Evolutionary conservation across 2,797 vertebrate genomes (phyloP).

Genomic region (Amblyopsis hoosieri): DNA sequence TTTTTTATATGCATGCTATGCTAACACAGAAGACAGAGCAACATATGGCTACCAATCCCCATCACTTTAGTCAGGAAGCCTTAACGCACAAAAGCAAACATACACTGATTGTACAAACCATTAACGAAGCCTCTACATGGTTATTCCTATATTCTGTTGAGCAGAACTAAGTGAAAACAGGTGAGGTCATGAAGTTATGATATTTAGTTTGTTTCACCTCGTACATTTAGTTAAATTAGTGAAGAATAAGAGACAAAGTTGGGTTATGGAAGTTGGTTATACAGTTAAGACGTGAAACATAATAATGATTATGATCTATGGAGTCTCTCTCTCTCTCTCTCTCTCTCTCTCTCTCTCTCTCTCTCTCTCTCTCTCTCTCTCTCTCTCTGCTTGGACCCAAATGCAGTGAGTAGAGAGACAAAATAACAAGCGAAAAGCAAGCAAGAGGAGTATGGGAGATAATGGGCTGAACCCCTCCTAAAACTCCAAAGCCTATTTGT

Average conservation of each 20-base stretch:
- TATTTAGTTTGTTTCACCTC: no score
- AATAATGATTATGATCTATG: constrained; percentile 1
- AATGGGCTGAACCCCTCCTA: neutral
- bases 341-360: neutral
- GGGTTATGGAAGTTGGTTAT: neutral
- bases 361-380: neutral
- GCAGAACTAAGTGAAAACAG: no score
- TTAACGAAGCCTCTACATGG: no score
- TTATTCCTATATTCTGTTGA: no score
- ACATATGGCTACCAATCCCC: neutral
- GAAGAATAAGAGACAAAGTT: no score
- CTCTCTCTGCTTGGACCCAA: neutral
- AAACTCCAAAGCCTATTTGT: neutral
- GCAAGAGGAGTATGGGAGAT: neutral
- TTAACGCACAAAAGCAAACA: neutral
- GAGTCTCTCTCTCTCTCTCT: neutral
- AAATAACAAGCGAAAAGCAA: neutral
- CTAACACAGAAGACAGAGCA: neutral
- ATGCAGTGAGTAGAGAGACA: neutral
- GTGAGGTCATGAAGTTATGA: no score
- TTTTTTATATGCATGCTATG: constrained; percentile 3
- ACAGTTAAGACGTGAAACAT: no score
- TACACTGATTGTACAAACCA: neutral
- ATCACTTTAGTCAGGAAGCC: neutral
- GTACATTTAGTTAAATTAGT: no score